phyloP scores from a whole-genome alignment of 23 tunicate species.

The Botrylloides violaceus region DNA sequence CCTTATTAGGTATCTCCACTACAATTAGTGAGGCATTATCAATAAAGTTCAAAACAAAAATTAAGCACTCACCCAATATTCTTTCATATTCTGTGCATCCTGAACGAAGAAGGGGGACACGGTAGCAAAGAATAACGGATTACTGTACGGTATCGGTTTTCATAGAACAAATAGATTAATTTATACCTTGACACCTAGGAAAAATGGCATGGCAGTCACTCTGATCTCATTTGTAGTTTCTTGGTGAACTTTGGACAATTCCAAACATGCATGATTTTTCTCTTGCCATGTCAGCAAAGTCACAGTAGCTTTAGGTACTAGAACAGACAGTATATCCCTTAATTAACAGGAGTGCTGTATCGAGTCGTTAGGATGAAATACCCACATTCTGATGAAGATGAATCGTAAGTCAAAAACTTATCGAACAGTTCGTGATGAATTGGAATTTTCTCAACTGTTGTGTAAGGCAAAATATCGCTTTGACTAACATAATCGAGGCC shows the following conservation, averaged over 20 bases:
- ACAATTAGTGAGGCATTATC: background rate
- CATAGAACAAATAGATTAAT: too few species aligned
- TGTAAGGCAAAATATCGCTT: constrained; percentile 76
- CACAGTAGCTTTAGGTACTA: constrained; percentile 46
- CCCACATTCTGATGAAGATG: constrained; percentile 8
- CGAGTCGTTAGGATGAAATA: background rate
- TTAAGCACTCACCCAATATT: constrained; percentile 20
- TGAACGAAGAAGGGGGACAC: background rate
- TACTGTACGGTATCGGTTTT: too few species aligned
- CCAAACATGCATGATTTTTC: constrained; percentile 65
- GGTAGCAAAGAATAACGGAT: background rate
- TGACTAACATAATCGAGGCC: constrained; percentile 87
- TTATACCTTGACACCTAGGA: constrained; percentile 61
- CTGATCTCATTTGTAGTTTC: constrained; percentile 76
- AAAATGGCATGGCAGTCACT: constrained; percentile 92
- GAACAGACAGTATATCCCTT: too few species aligned
- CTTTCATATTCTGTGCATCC: constrained; percentile 18
- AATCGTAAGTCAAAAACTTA: constrained; percentile 39
- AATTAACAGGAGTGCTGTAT: too few species aligned
- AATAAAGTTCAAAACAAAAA: background rate
- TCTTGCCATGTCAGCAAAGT: constrained; percentile 65
- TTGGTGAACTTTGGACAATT: constrained; percentile 61
- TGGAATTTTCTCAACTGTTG: constrained; percentile 62
- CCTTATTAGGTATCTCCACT: constrained; percentile 48
- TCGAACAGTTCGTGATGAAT: constrained; percentile 67